Percentiles rank a stretch among this genome's conserved stretches.
Evolutionary conservation across 2,113 vertebrate species (phyloP).

Genomic region (Otus sunia): DNA sequence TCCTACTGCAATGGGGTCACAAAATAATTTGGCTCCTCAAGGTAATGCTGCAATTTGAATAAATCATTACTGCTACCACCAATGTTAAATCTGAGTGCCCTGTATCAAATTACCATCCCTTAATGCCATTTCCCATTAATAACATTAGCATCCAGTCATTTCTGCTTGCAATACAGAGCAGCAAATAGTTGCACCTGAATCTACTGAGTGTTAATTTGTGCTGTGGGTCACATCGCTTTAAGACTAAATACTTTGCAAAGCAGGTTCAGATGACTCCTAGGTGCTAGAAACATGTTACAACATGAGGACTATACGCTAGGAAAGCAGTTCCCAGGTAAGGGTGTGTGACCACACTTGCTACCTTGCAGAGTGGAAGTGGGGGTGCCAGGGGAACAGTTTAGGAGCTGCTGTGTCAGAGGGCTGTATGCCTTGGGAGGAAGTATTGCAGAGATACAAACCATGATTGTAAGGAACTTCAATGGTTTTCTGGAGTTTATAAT

Average conservation of each 20-base stretch:
- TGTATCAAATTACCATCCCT: background rate
- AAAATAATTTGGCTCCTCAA: background rate
- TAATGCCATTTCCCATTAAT: background rate
- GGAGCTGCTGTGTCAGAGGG: background rate
- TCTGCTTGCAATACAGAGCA: background rate
- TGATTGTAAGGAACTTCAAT: background rate
- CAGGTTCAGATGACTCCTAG: slow-evolving; percentile 26
- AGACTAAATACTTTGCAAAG: slow-evolving; percentile 36
- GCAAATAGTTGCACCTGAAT: background rate
- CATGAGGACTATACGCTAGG: slow-evolving; percentile 41
- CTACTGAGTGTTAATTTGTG: slow-evolving; percentile 11
- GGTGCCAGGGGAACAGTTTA: background rate
- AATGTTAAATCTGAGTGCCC: background rate
- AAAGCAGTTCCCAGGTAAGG: slow-evolving; percentile 47
- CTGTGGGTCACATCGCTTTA: slow-evolving; percentile 13
- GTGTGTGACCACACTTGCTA: slow-evolving; percentile 43
- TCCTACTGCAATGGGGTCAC: background rate
- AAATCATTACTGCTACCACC: background rate
- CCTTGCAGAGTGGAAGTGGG: slow-evolving; percentile 6
- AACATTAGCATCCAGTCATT: background rate
- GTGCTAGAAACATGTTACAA: slow-evolving; percentile 17
- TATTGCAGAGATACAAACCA: background rate
- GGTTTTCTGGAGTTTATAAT: background rate
- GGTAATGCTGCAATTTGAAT: background rate
- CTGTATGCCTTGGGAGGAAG: background rate